Conservation (phyloP, 2,113 vertebrate genomes). For the Cyprinus carpio region DNA sequence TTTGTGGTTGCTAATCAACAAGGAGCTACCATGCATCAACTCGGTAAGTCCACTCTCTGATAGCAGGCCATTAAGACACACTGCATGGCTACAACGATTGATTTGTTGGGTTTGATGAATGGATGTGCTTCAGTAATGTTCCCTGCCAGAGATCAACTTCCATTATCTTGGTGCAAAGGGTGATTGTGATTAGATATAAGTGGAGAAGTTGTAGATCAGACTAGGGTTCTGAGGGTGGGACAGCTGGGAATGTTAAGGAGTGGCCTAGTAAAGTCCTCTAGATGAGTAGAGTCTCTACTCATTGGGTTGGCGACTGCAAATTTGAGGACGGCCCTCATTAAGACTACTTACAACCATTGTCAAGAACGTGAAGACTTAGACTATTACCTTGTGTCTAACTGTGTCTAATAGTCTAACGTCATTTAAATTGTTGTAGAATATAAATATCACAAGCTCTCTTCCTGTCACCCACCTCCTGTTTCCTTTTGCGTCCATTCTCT, state of each 20-base stretch:
- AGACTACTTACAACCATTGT: neutral
- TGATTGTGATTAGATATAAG: slow-evolving; percentile 18
- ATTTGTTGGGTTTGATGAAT: slow-evolving; percentile 50
- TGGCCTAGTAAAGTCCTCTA: neutral
- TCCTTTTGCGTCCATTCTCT: slow-evolving; percentile 19
- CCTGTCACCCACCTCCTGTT: slow-evolving; percentile 20
- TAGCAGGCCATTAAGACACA: slow-evolving; percentile 25
- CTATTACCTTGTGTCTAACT: neutral
- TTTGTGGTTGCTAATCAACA: slow-evolving; percentile 97
- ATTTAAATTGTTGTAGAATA: slow-evolving; percentile 26
- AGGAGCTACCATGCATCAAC: slow-evolving; percentile 97
- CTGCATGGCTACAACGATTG: slow-evolving; percentile 35
- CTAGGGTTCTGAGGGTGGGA: neutral
- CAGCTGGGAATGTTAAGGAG: neutral
- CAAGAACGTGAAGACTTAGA: neutral
- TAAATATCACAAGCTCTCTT: slow-evolving; percentile 14
- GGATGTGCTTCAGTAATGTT: slow-evolving; percentile 35
- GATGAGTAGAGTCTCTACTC: neutral
- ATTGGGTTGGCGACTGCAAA: neutral
- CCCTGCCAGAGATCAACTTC: slow-evolving; percentile 39
- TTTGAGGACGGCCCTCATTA: neutral
- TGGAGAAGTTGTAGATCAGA: neutral
- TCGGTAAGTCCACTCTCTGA: slow-evolving; percentile 81
- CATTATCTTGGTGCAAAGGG: slow-evolving; percentile 41
- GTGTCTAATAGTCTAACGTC: neutral